These are phyloP conservation scores for Protobothrops mucrosquamatus DNA, from an alignment of 2,113 vertebrate species.

Conservation along the genomic window DNA sequence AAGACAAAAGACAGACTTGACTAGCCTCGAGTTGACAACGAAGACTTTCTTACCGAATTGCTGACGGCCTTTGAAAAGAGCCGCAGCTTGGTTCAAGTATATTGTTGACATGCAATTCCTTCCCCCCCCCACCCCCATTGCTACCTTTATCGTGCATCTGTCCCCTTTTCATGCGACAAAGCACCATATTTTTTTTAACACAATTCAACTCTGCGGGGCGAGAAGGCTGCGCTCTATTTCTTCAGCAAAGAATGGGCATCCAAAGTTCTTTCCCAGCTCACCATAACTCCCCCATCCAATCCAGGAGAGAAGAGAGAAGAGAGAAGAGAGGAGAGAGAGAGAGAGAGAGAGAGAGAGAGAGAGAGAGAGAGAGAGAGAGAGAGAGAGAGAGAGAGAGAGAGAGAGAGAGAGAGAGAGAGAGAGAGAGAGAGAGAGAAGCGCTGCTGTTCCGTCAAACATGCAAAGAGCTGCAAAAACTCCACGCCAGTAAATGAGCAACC, in stretches of 20 bases:
- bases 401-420: too few relatives aligned
- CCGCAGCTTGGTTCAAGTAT: not conserved
- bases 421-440: not conserved
- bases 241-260: not conserved
- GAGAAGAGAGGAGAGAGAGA: too few relatives aligned
- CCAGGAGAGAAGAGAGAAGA: too few relatives aligned
- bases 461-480: not conserved
- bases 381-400: too few relatives aligned
- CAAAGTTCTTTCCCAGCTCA: not conserved
- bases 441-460: not conserved
- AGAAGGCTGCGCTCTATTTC: not conserved
- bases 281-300: not conserved
- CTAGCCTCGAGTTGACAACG: not conserved
- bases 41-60: not conserved
- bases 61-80: not conserved
- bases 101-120: not conserved
- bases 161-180: not conserved
- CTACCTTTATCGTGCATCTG: not conserved
- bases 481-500: not conserved
- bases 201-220: not conserved
- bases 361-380: too few relatives aligned
- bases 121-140: not conserved
- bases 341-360: too few relatives aligned
- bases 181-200: not conserved
- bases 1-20: not conserved